Percentiles rank a stretch among this genome's conserved stretches.
Evolutionary conservation across 1,140 invertebrate genomes (phyloP).

Genomic region (Drosophila takahashii): DNA sequence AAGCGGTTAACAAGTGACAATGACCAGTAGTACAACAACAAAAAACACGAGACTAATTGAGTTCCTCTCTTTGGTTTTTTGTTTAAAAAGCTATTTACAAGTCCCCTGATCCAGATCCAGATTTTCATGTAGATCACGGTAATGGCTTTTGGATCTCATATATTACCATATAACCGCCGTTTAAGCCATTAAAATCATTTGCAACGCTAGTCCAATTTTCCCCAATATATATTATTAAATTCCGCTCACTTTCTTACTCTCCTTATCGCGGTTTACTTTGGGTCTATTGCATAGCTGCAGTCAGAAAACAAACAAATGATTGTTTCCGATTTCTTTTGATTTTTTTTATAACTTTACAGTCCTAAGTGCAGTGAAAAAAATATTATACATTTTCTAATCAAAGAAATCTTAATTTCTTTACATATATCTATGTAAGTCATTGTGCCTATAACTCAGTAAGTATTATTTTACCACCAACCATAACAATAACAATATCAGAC

Average conservation of each 20-base stretch:
- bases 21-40: slow-evolving; percentile 24
- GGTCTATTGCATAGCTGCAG: neutral
- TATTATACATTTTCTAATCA: neutral
- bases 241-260: slow-evolving; percentile 8
- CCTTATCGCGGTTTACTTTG: neutral
- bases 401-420: too few relatives aligned
- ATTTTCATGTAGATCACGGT: slow-evolving; percentile 21
- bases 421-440: neutral
- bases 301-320: slow-evolving; percentile 3
- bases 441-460: neutral
- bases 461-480: slow-evolving; percentile 22
- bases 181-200: slow-evolving; percentile 7
- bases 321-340: neutral
- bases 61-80: slow-evolving; percentile 21
- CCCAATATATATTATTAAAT: slow-evolving; percentile 9
- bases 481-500: slow-evolving; percentile 26
- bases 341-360: too few relatives aligned
- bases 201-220: slow-evolving; percentile 13
- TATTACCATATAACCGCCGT: neutral
- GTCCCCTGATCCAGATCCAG: slow-evolving; percentile 24
- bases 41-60: slow-evolving; percentile 38
- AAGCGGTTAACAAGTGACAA: slow-evolving; percentile 53
- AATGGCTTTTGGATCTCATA: slow-evolving; percentile 1
- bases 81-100: slow-evolving; percentile 29
- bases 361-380: neutral